Evolutionary conservation across 64 coral and sea anemone genomes (phyloP).

Genomic region (Montipora efflorescens): DNA sequence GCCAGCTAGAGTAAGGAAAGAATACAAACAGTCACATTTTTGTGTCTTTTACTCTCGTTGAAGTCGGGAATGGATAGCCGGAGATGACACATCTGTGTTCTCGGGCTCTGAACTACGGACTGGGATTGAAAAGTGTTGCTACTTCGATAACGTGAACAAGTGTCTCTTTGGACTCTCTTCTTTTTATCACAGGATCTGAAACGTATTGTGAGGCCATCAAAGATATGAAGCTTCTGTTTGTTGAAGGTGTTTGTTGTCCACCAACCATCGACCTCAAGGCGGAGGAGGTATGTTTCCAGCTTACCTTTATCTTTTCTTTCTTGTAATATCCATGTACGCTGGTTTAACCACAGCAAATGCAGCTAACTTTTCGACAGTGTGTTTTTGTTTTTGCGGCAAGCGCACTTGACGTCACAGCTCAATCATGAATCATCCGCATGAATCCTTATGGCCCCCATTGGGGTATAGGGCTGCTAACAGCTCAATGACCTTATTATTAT

Average conservation of each 20-base stretch:
- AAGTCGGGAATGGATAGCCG: no score
- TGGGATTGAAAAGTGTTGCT: background rate
- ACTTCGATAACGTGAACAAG: background rate
- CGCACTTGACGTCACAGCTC: no score
- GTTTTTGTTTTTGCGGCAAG: no score
- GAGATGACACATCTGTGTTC: no score
- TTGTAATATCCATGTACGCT: background rate
- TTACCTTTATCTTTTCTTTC: background rate
- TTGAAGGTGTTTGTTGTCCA: slow-evolving; percentile 86
- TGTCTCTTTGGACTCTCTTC: background rate
- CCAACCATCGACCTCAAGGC: slow-evolving; percentile 88
- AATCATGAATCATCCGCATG: no score
- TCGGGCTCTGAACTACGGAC: no score
- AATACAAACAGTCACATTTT: no score
- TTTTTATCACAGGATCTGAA: slow-evolving; percentile 67
- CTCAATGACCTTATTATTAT: no score
- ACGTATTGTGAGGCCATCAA: slow-evolving; percentile 77
- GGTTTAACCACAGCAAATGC: background rate
- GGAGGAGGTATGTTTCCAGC: slow-evolving; percentile 58
- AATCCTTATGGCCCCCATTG: no score
- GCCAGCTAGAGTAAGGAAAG: no score
- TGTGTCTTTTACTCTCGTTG: no score
- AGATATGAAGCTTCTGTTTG: slow-evolving; percentile 89
- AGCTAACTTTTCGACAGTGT: background rate
- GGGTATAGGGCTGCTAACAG: no score